Conservation (phyloP, 2,888 invertebrate species). For the Lordiphosa andalusiaca region DNA sequence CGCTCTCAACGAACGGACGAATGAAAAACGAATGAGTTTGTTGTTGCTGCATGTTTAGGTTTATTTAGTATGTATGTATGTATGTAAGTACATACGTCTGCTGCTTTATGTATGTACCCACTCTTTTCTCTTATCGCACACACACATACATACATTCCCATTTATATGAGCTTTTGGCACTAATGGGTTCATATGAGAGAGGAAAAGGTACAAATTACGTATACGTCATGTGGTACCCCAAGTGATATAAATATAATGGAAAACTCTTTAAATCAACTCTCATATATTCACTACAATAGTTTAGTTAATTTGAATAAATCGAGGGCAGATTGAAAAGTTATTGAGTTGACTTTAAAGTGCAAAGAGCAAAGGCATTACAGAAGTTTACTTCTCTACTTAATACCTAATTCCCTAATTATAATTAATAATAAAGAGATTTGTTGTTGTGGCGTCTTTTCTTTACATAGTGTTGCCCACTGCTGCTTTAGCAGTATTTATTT, state of each 20-base stretch:
- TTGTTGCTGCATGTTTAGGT: slow-evolving; percentile 69
- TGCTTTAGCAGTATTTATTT: too few relatives aligned
- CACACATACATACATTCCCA: slow-evolving; percentile 25
- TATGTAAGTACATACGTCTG: slow-evolving; percentile 10
- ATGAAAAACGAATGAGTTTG: slow-evolving; percentile 74
- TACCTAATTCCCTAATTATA: too few relatives aligned
- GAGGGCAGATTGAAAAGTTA: too few relatives aligned
- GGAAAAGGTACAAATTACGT: slow-evolving; percentile 29
- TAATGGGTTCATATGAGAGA: slow-evolving; percentile 46
- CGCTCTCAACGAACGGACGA: slow-evolving; percentile 58
- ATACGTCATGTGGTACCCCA: slow-evolving; percentile 44
- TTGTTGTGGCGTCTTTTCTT: too few relatives aligned
- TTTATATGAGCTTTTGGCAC: slow-evolving; percentile 53
- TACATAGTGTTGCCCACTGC: too few relatives aligned
- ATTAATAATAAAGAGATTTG: too few relatives aligned
- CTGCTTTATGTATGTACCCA: slow-evolving; percentile 15
- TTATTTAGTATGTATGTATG: slow-evolving; percentile 54
- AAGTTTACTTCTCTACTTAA: too few relatives aligned
- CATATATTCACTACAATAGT: too few relatives aligned
- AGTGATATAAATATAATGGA: neutral
- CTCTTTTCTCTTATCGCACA: slow-evolving; percentile 14
- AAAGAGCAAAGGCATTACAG: too few relatives aligned
- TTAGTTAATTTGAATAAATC: too few relatives aligned
- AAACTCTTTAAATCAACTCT: neutral
- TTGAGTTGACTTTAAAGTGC: too few relatives aligned